Base-by-base conservation (phyloP, 2,888 invertebrate species). In the Agrotis puta region DNA sequence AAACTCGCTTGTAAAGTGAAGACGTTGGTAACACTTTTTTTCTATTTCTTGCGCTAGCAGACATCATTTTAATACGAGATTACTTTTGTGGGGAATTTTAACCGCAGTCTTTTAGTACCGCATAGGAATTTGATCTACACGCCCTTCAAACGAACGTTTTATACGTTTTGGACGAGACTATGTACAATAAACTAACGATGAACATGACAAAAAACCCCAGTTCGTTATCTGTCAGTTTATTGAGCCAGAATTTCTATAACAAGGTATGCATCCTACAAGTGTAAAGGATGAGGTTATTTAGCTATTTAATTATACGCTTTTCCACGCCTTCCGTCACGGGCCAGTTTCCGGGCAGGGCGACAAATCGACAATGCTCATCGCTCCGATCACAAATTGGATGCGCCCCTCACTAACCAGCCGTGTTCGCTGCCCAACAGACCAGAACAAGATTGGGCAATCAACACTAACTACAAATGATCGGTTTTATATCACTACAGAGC, bases 231-330 rank as follows among this genome's bases (percentile, higher is more conserved):
- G 50, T 50, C 63, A 48, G 39, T 57, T 51, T 50, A 27, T 27
- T 59, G 11, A 50, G 20, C 11, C 48, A 64, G 47, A 84, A 59
- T 64, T 47, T 70, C 20, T 66, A 71, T 77, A 82, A 77, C 75
- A 78, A 79, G 81, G 80, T 84, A 79, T 79, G 75, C 69, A 69
- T 74, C 75, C 77, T 86, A 69, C 73, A 79, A 86, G 85, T 88
- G 88, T 87, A 83, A 84, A 87, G 84, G 83, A 89, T 85, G 85
- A 79, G 81, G 85, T 87, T 89, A 88, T 88, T 90, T 91, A 90
- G 88, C 87, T 88, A 87, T 87, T 89, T 91, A 92, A 94, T 94
- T 94, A 94, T 89, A 93, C 88, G 91, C 89, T 85, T 90, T 88
- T 91, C 89, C 90, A 89, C 87, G 88, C 90, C 88, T 90, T 91